These are phyloP conservation scores for Ammodytes dubius DNA, from an alignment of 2,113 vertebrate species.

Conservation along the genomic window DNA sequence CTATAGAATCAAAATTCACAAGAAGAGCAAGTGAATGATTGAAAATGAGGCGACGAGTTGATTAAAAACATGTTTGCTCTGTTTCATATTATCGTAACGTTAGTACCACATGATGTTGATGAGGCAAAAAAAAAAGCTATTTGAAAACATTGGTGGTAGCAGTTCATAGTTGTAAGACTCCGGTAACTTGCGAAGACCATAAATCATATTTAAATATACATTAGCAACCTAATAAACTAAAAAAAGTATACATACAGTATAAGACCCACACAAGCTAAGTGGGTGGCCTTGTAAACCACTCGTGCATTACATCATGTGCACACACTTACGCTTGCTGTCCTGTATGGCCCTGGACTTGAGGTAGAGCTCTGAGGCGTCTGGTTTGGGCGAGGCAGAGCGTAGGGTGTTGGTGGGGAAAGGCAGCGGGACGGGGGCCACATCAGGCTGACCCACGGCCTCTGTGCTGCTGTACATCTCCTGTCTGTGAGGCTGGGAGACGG, in stretches of 20 bases:
- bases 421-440: slow-evolving; percentile 88
- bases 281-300: background rate
- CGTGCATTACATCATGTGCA: slow-evolving; percentile 26
- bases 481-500: slow-evolving; percentile 73
- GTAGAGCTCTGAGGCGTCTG: slow-evolving; percentile 96
- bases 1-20: background rate
- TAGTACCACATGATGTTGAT: background rate
- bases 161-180: background rate
- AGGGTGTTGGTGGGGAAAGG: slow-evolving; percentile 87
- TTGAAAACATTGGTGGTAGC: background rate
- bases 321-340: slow-evolving; percentile 96
- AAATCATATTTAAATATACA: background rate
- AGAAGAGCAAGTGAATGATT: background rate
- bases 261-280: too few species aligned
- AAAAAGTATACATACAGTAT: too few species aligned
- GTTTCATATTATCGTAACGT: background rate
- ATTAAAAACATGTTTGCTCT: background rate
- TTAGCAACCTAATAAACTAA: background rate
- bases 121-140: background rate
- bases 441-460: slow-evolving; percentile 84
- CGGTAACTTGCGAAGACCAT: background rate
- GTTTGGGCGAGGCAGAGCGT: slow-evolving; percentile 90
- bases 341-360: slow-evolving; percentile 93
- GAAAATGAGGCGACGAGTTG: background rate
- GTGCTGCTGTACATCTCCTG: slow-evolving; percentile 87